Evolutionary conservation across 2,113 vertebrate genomes (phyloP).

Genomic region (Lophius piscatorius): DNA sequence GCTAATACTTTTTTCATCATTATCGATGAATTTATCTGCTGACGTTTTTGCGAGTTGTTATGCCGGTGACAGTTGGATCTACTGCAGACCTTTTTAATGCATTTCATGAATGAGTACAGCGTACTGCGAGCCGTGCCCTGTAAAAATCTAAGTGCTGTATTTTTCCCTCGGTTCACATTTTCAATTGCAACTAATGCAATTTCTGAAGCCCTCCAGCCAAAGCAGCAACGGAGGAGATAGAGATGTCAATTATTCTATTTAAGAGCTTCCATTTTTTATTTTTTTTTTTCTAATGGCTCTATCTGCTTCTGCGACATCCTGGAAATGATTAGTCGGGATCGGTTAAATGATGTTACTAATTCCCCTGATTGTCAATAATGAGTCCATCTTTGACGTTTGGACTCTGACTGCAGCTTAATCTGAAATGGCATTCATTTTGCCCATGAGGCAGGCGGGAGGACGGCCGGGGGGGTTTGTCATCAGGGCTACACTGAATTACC

Average conservation of each 20-base stretch:
- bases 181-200: constrained; percentile 66
- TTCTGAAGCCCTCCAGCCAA: constrained; percentile 82
- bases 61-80: constrained; percentile 33
- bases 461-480: constrained; percentile 86
- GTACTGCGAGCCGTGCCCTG: constrained; percentile 2
- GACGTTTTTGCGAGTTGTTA: constrained; percentile 11
- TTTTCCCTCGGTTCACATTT: constrained; percentile 58
- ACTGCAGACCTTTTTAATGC: constrained; percentile 21
- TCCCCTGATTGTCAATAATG: constrained; percentile 95
- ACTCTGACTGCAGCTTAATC: constrained; percentile 95
- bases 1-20: neutral
- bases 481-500: constrained; percentile 88
- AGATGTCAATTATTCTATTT: constrained; percentile 97
- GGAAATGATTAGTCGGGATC: constrained; percentile 96
- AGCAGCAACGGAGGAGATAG: constrained; percentile 86
- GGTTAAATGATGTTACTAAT: constrained; percentile 99
- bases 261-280: constrained; percentile 93
- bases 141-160: constrained; percentile 44
- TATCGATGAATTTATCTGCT: constrained; percentile 17
- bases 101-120: constrained; percentile 25
- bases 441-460: no score
- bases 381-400: constrained; percentile 92
- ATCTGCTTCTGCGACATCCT: constrained; percentile 96
- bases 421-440: constrained; percentile 90
- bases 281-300: constrained; percentile 93